Conservation (phyloP, 2,888 invertebrate species). For the Cataglyphis albicans region DNA sequence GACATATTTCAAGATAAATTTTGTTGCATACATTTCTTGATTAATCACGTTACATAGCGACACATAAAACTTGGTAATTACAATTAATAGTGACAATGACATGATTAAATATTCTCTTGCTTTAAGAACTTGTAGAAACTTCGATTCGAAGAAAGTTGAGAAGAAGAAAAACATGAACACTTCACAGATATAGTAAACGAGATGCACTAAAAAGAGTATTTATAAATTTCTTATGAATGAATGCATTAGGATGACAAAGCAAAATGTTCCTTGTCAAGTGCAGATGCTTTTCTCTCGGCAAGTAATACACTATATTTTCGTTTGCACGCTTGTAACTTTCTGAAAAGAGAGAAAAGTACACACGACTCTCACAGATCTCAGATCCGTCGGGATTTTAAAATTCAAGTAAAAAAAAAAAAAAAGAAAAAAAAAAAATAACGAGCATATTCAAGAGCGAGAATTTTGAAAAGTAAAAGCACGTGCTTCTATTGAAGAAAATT, state of each 20-base stretch:
- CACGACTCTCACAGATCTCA: constrained; percentile 12
- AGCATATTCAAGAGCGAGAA: not conserved
- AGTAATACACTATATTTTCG: constrained; percentile 18
- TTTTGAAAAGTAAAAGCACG: not conserved
- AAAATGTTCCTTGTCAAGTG: constrained; percentile 30
- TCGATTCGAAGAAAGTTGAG: constrained; percentile 8
- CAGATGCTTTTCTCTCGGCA: constrained; percentile 3
- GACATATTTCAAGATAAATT: not conserved
- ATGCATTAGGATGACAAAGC: constrained; percentile 38
- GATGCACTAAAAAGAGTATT: constrained; percentile 43
- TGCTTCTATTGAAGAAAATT: not conserved
- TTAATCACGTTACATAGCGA: constrained; percentile 13
- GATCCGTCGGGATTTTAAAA: not conserved
- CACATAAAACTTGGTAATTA: not conserved
- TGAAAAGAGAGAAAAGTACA: not conserved
- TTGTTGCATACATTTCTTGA: not conserved
- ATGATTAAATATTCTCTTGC: constrained; percentile 11
- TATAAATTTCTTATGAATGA: constrained; percentile 35
- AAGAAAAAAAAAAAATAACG: not conserved
- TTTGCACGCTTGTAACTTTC: constrained; percentile 30
- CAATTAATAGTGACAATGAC: not conserved
- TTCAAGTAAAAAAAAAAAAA: not conserved
- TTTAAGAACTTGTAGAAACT: constrained; percentile 8
- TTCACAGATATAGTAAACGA: constrained; percentile 18
- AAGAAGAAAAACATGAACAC: not conserved